These are phyloP conservation scores for Dermatemys mawii DNA, from an alignment of 2,113 vertebrate species.

Conservation along the genomic window DNA sequence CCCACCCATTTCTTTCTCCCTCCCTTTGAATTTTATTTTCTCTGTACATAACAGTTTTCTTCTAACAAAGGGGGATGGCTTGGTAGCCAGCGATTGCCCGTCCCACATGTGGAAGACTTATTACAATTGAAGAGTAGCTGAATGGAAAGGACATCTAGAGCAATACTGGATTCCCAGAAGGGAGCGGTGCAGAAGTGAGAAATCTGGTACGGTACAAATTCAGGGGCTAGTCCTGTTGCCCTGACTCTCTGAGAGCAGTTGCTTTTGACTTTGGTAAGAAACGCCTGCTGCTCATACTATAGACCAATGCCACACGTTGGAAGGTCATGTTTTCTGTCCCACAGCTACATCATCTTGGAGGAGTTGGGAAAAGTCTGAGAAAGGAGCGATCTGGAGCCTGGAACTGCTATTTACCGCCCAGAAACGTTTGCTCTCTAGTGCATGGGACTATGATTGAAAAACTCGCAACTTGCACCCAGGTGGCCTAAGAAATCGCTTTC, in stretches of 20 bases:
- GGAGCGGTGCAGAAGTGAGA: not conserved
- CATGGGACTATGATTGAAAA: not conserved
- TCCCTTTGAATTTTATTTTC: not conserved
- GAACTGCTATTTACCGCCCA: not conserved
- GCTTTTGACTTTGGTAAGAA: too few species aligned
- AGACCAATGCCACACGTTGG: not conserved
- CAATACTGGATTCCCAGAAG: rapidly evolving
- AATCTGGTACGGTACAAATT: too few species aligned
- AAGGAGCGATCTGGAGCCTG: not conserved
- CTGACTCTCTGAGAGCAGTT: not conserved
- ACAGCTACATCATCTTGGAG: not conserved
- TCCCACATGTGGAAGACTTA: rapidly evolving
- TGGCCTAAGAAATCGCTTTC: not conserved
- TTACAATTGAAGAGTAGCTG: not conserved
- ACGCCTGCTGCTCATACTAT: not conserved
- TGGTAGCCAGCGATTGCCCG: not conserved
- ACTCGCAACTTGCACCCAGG: not conserved
- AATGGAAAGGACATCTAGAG: rapidly evolving
- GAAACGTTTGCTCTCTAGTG: not conserved
- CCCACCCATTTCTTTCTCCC: not conserved
- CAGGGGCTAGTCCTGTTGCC: not conserved
- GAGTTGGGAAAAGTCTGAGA: not conserved
- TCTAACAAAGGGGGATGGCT: not conserved
- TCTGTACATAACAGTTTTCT: not conserved
- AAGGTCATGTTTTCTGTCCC: not conserved